Percentiles rank a stretch among this genome's conserved stretches.
Evolutionary conservation across 2,888 invertebrate species (phyloP).

Genomic region (Agrypnus murinus): DNA sequence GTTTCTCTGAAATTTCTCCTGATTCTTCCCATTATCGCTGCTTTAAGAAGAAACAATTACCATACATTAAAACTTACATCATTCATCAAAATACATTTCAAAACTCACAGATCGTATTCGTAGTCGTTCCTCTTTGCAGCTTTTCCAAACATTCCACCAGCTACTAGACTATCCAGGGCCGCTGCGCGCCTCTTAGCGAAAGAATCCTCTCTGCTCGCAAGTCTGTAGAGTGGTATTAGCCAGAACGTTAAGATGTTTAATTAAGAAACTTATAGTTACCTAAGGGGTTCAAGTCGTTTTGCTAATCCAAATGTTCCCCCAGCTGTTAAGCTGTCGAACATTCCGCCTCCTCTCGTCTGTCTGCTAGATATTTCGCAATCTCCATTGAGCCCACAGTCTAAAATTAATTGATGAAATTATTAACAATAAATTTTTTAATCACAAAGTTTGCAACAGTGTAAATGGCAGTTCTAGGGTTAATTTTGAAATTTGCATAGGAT

Average conservation of each 20-base stretch:
- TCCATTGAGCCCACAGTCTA: slow-evolving; percentile 36
- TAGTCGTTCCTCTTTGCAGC: slow-evolving; percentile 49
- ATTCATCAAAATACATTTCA: slow-evolving; percentile 16
- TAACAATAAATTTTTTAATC: too few species aligned
- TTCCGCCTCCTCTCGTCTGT: slow-evolving; percentile 28
- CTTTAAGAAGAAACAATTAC: slow-evolving; percentile 3
- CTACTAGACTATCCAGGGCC: slow-evolving; percentile 54
- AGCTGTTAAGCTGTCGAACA: slow-evolving; percentile 40
- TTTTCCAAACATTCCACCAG: slow-evolving; percentile 55
- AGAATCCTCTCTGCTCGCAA: slow-evolving; percentile 36
- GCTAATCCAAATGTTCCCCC: slow-evolving; percentile 43
- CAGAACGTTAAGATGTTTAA: background rate
- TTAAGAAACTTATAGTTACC: slow-evolving; percentile 22
- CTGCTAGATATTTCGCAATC: slow-evolving; percentile 37
- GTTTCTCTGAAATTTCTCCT: slow-evolving; percentile 41
- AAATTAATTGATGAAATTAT: slow-evolving; percentile 7
- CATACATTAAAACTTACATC: background rate
- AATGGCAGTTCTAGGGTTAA: too few species aligned
- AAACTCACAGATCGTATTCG: slow-evolving; percentile 30
- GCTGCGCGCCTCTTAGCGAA: slow-evolving; percentile 49
- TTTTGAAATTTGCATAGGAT: too few species aligned
- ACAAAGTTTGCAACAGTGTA: too few species aligned
- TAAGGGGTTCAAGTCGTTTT: slow-evolving; percentile 38
- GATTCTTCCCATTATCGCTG: slow-evolving; percentile 13
- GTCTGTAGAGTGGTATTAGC: slow-evolving; percentile 32